A percentile compares a stretch with the other conserved stretches of the same genome.
These are phyloP conservation scores for Ornithorhynchus anatinus DNA, from an alignment of 2,113 vertebrate genomes.

Conservation along the genomic window DNA sequence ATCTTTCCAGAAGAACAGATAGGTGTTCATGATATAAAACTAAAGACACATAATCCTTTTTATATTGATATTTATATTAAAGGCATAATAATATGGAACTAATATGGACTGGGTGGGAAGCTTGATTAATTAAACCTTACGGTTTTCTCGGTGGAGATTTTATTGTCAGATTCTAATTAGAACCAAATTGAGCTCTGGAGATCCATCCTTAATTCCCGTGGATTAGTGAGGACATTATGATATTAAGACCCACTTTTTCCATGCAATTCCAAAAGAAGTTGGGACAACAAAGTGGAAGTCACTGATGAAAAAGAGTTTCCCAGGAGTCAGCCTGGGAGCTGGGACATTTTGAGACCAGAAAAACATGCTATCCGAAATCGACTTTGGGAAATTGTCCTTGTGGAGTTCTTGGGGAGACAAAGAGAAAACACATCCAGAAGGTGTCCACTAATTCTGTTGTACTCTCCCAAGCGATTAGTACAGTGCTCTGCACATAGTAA, in stretches of 20 bases:
- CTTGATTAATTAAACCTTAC: constrained; percentile 29
- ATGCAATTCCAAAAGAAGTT: neutral
- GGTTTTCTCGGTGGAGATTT: constrained; percentile 23
- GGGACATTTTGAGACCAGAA: no score
- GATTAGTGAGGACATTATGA: constrained; percentile 35
- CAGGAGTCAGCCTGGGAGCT: no score
- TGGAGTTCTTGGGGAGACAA: no score
- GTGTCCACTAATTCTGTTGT: no score
- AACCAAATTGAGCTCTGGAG: constrained; percentile 20
- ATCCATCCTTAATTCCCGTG: constrained; percentile 34
- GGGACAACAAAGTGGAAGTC: neutral
- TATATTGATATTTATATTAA: constrained; percentile 27
- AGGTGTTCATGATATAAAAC: constrained; percentile 1
- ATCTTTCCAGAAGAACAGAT: constrained; percentile 14
- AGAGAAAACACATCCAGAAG: no score
- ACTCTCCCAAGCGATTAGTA: no score
- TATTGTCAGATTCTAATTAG: constrained; percentile 53
- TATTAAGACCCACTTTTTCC: constrained; percentile 17
- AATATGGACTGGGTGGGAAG: neutral
- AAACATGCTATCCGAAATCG: no score
- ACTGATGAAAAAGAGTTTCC: neutral
- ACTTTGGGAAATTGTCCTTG: no score
- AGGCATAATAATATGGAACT: neutral
- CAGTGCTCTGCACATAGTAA: no score
- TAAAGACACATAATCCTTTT: constrained; percentile 35